phyloP scores from a whole-genome alignment of 2,113 vertebrate genomes.

The Psettodes erumei region DNA sequence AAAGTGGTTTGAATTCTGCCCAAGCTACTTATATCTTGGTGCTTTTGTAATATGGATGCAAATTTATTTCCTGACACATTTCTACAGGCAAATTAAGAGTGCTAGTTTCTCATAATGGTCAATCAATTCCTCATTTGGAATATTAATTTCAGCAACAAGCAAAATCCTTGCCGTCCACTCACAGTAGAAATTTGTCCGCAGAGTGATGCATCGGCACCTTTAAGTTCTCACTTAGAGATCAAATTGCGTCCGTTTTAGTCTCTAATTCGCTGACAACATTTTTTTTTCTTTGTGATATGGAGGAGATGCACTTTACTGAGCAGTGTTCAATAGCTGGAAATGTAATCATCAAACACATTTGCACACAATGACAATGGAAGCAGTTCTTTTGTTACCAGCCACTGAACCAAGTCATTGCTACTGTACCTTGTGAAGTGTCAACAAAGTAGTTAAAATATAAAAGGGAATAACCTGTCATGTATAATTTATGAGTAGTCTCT shows the following conservation, averaged over 20 bases:
- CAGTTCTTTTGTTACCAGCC: conserved; percentile 29
- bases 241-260: conserved; percentile 24
- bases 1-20: conserved; percentile 57
- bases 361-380: conserved; percentile 20
- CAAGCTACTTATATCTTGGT: conserved; percentile 48
- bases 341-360: conserved; percentile 46
- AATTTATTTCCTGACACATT: conserved; percentile 68
- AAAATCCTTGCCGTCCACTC: neutral
- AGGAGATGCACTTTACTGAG: conserved; percentile 43
- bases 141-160: conserved; percentile 45
- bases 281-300: neutral
- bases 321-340: conserved; percentile 43
- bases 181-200: conserved; percentile 1
- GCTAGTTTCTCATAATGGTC: conserved; percentile 58
- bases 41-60: conserved; percentile 74
- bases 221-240: conserved; percentile 25
- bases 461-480: conserved; percentile 56
- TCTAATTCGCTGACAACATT: conserved; percentile 53
- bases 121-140: conserved; percentile 65
- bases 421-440: conserved; percentile 47
- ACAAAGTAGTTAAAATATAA: conserved; percentile 54
- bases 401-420: conserved; percentile 54
- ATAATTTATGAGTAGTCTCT: conserved; percentile 60
- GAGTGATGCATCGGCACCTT: conserved; percentile 43
- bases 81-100: conserved; percentile 64